Evolutionary conservation across 2,888 invertebrate genomes (phyloP), one percentile per base, ranked within the genome.

Genomic region (Suillia variegata): DNA sequence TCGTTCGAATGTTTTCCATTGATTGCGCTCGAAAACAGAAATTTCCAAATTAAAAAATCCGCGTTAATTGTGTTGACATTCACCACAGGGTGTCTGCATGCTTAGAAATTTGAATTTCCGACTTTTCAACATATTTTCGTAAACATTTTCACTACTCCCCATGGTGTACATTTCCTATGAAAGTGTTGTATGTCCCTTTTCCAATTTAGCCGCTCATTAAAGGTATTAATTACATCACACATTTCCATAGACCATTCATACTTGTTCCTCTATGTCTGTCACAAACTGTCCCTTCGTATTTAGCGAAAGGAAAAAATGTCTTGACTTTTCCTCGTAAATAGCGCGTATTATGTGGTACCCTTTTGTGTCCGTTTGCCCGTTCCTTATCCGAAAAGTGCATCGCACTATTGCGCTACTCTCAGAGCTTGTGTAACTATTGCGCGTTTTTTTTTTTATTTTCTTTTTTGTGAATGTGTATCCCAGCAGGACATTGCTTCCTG

Each of bases 351-450:
- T 13, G 4, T n/a, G 13, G 15, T 38, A 38, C 38, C 38, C 38
- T n/a, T 38, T 38, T 48, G 58, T 51, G 57, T n/a, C 38, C 38
- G 3, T 38, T 38, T 48, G 58, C 49, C 55, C 45, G 56, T 57
- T 24, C 15, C 68, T 70, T 74, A 72, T 71, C n/a, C 71, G 63
- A 18, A 64, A 63, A 74, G 74, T 74, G 73, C 73, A 74, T 71
- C 67, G 74, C 68, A 62, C 72, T 68, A 63, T 45, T 45, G 17
- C 45, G 18, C 20, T n/a, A n/a, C n/a, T 5, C 18, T 18, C 45
- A 45, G 6, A 10, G 6, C 6, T 13, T 13, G 38, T 38, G 38
- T 38, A 38, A 10, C 38, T n/a, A 31, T 31, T 31, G 6, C 15
- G 38, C 15, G 15, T 38, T 4, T 13, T 38, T 38, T 8, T 31